These are phyloP conservation scores for Lymantria dispar DNA, from an alignment of 2,888 invertebrate genomes.

Conservation along the genomic window DNA sequence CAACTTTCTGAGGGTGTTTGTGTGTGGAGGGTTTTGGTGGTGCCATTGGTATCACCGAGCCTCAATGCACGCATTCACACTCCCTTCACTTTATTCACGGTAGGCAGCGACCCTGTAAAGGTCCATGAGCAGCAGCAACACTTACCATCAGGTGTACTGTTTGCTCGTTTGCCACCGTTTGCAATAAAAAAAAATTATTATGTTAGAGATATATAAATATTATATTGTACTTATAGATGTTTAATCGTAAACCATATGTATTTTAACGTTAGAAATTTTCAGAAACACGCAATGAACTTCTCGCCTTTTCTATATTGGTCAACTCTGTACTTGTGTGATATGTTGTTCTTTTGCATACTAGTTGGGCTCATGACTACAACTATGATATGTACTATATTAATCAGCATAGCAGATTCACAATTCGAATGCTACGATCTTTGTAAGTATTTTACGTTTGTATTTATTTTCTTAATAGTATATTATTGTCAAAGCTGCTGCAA, in stretches of 20 bases:
- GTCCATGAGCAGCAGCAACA: too few species aligned
- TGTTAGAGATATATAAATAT: neutral
- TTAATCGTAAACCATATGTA: neutral
- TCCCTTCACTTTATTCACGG: too few species aligned
- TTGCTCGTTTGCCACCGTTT: too few species aligned
- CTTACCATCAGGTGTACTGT: too few species aligned
- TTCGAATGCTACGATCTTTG: slow-evolving; percentile 52
- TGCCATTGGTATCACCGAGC: too few species aligned
- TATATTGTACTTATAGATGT: neutral
- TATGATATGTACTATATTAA: slow-evolving; percentile 43
- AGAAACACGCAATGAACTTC: slow-evolving; percentile 60
- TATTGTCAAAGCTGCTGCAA: too few species aligned
- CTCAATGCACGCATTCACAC: too few species aligned
- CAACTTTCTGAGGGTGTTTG: too few species aligned
- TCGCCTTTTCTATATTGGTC: slow-evolving; percentile 65
- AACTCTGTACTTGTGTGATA: slow-evolving; percentile 56
- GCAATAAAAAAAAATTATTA: too few species aligned
- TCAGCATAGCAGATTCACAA: slow-evolving; percentile 36
- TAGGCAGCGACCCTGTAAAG: too few species aligned
- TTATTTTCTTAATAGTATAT: too few species aligned
- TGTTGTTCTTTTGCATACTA: slow-evolving; percentile 53
- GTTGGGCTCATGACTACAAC: slow-evolving; percentile 46
- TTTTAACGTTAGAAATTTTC: slow-evolving; percentile 11
- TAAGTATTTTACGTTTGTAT: slow-evolving; percentile 30
- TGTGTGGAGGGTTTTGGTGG: too few species aligned